Evolutionary conservation across 2,797 vertebrate species (phyloP).

Genomic region (Rhadinocentrus ornatus): DNA sequence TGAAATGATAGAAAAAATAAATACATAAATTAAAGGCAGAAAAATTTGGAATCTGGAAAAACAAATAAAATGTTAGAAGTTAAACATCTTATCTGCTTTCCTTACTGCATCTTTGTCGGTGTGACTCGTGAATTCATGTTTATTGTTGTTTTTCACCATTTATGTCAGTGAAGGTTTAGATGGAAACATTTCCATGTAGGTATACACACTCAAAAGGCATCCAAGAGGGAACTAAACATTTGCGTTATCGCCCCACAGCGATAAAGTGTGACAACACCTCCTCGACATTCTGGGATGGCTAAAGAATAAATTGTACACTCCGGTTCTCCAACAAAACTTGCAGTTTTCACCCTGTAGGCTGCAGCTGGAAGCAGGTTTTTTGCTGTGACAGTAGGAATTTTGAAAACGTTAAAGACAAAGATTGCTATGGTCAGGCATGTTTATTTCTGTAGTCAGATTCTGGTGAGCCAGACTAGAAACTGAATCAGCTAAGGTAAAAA

Average conservation of each 20-base stretch:
- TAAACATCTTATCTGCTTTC: background rate
- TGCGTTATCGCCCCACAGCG: background rate
- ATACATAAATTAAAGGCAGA: constrained; percentile 28
- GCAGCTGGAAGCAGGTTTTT: background rate
- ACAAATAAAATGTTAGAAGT: background rate
- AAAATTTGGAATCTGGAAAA: background rate
- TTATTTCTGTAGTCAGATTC: background rate
- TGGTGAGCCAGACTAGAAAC: background rate
- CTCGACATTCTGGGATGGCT: background rate
- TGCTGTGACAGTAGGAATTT: background rate
- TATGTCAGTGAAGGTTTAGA: background rate
- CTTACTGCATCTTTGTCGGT: background rate
- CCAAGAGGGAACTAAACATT: background rate
- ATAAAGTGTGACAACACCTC: background rate
- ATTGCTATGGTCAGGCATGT: background rate
- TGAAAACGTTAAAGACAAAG: background rate
- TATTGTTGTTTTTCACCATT: too few relatives aligned
- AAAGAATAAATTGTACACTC: background rate
- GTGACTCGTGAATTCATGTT: background rate
- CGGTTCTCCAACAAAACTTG: background rate
- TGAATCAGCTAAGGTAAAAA: background rate
- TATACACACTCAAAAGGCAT: background rate
- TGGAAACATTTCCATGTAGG: constrained; percentile 31
- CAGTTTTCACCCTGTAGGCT: background rate
- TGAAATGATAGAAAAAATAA: constrained; percentile 33